A percentile compares a stretch with the other conserved stretches of the same genome.
Evolutionary conservation across 2,797 vertebrate genomes (phyloP).

Genomic region (Zenarchopterus dispar): DNA sequence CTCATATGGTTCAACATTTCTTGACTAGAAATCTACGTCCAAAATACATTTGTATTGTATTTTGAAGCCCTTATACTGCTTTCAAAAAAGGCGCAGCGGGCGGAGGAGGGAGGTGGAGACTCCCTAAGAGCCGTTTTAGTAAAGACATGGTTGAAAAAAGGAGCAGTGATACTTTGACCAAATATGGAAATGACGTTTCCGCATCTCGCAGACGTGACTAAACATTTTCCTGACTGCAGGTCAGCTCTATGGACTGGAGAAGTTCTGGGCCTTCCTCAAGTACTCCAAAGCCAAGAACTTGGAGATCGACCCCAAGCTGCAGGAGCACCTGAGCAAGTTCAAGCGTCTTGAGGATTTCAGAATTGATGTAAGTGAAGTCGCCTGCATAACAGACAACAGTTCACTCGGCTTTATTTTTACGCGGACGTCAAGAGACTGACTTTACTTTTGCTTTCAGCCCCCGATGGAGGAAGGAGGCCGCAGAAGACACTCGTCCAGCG

Average conservation of each 20-base stretch:
- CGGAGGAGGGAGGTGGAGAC: too few relatives aligned
- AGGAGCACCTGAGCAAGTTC: slow-evolving; percentile 94
- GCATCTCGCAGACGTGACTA: background rate
- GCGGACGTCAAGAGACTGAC: too few relatives aligned
- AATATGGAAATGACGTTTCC: too few relatives aligned
- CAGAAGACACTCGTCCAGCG: slow-evolving; percentile 87
- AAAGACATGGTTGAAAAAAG: background rate
- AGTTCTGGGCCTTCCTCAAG: slow-evolving; percentile 99
- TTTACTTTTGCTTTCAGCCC: slow-evolving; percentile 81
- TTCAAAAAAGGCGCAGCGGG: too few relatives aligned
- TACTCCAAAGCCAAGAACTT: slow-evolving; percentile 97
- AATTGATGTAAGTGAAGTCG: slow-evolving; percentile 89
- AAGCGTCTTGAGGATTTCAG: slow-evolving; percentile 98
- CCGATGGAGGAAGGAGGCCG: slow-evolving; percentile 95
- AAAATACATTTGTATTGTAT: too few relatives aligned
- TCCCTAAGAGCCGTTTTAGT: too few relatives aligned
- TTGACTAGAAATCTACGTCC: too few relatives aligned
- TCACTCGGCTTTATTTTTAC: background rate
- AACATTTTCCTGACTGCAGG: slow-evolving; percentile 73
- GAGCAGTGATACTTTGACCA: background rate
- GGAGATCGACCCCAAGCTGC: slow-evolving; percentile 94
- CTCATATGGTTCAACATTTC: too few relatives aligned
- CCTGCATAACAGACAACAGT: background rate
- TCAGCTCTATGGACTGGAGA: slow-evolving; percentile 97
- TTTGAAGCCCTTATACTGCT: too few relatives aligned